These are phyloP conservation scores for Pelvicachromis taeniatus DNA, from an alignment of 2,113 vertebrate genomes.

Conservation along the genomic window DNA sequence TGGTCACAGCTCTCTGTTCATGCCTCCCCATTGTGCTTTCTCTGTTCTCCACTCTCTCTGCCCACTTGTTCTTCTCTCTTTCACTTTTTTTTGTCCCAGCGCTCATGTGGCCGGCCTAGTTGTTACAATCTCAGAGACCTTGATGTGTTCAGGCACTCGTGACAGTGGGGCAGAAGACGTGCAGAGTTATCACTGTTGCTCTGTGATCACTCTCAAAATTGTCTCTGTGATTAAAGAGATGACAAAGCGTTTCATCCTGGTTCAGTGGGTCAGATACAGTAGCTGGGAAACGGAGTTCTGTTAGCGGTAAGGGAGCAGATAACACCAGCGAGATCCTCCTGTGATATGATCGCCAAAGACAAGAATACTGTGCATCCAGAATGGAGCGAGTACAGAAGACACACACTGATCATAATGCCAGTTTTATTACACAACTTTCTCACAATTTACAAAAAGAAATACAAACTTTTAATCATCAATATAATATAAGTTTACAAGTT, in stretches of 20 bases:
- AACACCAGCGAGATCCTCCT: not conserved
- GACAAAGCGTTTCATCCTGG: constrained; percentile 26
- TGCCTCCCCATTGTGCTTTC: not conserved
- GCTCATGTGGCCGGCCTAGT: constrained; percentile 5
- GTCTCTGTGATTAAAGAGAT: constrained; percentile 29
- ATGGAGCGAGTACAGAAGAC: not conserved
- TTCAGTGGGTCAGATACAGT: constrained; percentile 33
- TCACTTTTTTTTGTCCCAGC: not conserved
- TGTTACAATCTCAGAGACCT: not conserved
- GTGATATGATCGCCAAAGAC: not conserved
- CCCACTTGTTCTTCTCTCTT: not conserved
- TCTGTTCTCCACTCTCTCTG: not conserved
- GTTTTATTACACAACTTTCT: constrained; percentile 1
- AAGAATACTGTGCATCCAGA: not conserved
- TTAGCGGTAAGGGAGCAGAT: constrained; percentile 4
- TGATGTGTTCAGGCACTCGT: constrained; percentile 29
- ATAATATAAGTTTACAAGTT: not conserved
- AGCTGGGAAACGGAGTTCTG: not conserved
- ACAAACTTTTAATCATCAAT: not conserved
- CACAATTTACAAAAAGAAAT: not conserved
- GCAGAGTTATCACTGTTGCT: not conserved
- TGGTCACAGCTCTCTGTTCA: not conserved
- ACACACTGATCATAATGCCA: not conserved
- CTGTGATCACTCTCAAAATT: not conserved
- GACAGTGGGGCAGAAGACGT: not conserved